phyloP scores from a whole-genome alignment of 2,797 vertebrate genomes.

The Gymnothorax reevesii region DNA sequence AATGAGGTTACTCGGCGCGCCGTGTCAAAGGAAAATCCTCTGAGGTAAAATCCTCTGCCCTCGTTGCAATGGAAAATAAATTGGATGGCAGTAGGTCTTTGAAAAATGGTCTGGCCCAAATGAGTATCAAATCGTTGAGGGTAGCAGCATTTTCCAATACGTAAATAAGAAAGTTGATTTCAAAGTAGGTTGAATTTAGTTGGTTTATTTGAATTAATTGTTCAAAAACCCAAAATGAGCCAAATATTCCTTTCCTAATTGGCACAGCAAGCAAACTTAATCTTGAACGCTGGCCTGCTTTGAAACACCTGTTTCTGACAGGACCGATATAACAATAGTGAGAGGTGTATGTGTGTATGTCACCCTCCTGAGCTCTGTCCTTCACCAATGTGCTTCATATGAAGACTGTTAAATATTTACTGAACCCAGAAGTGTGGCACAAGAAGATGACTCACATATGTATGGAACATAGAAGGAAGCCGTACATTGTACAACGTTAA shows the following conservation, averaged over 20 bases:
- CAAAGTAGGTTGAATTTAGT: not conserved
- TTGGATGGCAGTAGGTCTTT: not conserved
- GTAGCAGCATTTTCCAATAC: not conserved
- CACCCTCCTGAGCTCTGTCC: too few species aligned
- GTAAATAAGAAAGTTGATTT: not conserved
- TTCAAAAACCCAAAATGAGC: not conserved
- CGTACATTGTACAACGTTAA: not conserved
- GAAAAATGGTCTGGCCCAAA: slow-evolving; percentile 17
- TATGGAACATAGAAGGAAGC: not conserved
- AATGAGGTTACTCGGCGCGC: slow-evolving; percentile 38
- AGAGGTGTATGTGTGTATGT: too few species aligned
- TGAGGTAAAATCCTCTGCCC: slow-evolving; percentile 35
- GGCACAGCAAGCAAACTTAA: too few species aligned
- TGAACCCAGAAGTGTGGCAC: slow-evolving; percentile 4
- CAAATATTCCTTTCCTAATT: too few species aligned
- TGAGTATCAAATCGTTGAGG: not conserved
- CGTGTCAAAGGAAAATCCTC: slow-evolving; percentile 41
- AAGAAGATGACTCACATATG: not conserved
- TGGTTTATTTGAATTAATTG: too few species aligned
- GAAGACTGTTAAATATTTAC: slow-evolving; percentile 22
- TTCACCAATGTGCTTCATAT: not conserved
- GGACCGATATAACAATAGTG: too few species aligned
- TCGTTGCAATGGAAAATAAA: not conserved
- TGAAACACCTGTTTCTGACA: too few species aligned
- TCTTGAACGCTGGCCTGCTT: too few species aligned